These are phyloP conservation scores for Exephanes ischioxanthus DNA, from an alignment of 2,888 invertebrate species.

Conservation along the genomic window DNA sequence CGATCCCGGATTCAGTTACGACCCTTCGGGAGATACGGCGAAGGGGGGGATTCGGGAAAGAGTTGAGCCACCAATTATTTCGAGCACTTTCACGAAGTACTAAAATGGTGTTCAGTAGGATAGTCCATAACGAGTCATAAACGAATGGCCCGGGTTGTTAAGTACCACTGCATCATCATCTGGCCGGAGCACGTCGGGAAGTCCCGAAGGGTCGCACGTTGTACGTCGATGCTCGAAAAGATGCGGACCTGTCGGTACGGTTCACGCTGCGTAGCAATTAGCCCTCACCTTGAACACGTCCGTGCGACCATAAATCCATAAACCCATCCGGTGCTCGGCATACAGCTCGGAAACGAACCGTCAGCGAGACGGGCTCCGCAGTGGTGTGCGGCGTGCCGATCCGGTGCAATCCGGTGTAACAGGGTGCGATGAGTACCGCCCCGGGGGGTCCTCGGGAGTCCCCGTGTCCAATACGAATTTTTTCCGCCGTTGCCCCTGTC, in stretches of 20 bases:
- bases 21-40: not conserved
- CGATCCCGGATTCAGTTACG: conserved; percentile 11
- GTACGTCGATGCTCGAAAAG: conserved; percentile 23
- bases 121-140: conserved; percentile 47
- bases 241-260: conserved; percentile 65
- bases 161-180: conserved; percentile 29
- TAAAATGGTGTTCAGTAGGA: conserved; percentile 44
- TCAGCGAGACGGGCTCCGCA: not conserved
- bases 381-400: not conserved
- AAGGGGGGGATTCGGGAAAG: conserved; percentile 33
- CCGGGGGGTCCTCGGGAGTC: not conserved
- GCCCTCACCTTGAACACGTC: conserved; percentile 73
- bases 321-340: conserved; percentile 74
- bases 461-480: conserved; percentile 31
- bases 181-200: not conserved
- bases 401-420: not conserved
- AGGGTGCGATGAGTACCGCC: conserved; percentile 20
- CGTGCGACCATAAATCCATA: conserved; percentile 77
- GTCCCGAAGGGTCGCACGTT: not conserved
- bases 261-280: conserved; percentile 79
- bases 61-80: conserved; percentile 57
- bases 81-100: conserved; percentile 31
- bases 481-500: conserved; percentile 43
- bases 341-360: conserved; percentile 15
- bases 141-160: conserved; percentile 20